Conservation (phyloP, 2,888 invertebrate genomes). For the Aleiodes leptofemur region DNA sequence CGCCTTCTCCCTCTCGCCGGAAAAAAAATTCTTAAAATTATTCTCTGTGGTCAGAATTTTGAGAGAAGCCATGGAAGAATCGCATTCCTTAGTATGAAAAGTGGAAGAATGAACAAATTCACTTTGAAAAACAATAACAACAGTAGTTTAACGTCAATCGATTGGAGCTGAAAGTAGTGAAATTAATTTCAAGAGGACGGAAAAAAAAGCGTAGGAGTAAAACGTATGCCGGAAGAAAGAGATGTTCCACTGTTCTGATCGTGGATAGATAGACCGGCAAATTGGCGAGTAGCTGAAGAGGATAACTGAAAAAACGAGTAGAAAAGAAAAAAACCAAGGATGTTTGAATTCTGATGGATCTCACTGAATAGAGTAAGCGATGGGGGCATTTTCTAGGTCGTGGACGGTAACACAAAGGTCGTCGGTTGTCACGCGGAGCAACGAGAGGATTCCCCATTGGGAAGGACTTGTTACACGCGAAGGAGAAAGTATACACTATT, state of each 20-base stretch:
- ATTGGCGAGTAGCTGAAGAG: slow-evolving; percentile 7
- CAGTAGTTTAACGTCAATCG: neutral
- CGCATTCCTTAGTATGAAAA: neutral
- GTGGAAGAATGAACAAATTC: neutral
- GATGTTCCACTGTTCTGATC: neutral
- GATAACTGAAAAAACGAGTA: neutral
- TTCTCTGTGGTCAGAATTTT: slow-evolving; percentile 9
- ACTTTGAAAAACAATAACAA: slow-evolving; percentile 2
- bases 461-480: slow-evolving; percentile 49
- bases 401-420: slow-evolving; percentile 51
- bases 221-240: slow-evolving; percentile 1
- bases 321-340: slow-evolving; percentile 10
- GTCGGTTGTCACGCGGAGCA: slow-evolving; percentile 52
- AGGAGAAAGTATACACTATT: slow-evolving; percentile 55
- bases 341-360: slow-evolving; percentile 20
- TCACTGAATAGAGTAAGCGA: neutral
- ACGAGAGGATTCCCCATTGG: slow-evolving; percentile 48
- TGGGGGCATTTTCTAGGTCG: slow-evolving; percentile 52
- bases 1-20: no score
- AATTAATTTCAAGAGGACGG: neutral
- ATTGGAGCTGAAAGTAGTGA: neutral
- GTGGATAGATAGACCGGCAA: neutral
- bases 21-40: neutral
- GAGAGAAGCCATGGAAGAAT: neutral
- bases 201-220: neutral